phyloP scores from a whole-genome alignment of 2,113 vertebrate genomes.

The Notothenia coriiceps region DNA sequence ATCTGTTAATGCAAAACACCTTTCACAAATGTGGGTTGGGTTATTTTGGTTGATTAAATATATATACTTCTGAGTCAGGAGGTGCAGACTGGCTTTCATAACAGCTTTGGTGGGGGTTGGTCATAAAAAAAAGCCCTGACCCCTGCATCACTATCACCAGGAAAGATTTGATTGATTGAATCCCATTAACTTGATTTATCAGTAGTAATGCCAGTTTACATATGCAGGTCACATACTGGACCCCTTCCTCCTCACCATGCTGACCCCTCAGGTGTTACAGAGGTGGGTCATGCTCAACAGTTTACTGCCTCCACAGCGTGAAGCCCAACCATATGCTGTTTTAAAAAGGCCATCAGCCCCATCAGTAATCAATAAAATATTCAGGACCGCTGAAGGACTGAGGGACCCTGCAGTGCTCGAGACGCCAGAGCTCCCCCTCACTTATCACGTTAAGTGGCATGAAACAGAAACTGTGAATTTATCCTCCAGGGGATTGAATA shows the following conservation, averaged over 20 bases:
- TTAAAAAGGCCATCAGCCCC: conserved; percentile 18
- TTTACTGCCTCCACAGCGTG: conserved; percentile 26
- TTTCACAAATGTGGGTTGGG: too few species aligned
- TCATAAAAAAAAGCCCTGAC: too few species aligned
- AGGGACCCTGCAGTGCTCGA: conserved; percentile 1
- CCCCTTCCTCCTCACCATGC: conserved; percentile 4
- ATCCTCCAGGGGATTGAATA: background rate
- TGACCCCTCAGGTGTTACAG: conserved; percentile 42
- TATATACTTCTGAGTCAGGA: too few species aligned
- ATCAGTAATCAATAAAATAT: conserved; percentile 58
- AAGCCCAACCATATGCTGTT: conserved; percentile 52
- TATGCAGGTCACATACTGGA: background rate
- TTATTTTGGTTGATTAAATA: too few species aligned
- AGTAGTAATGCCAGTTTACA: background rate
- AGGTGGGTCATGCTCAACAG: conserved; percentile 32
- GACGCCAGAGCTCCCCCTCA: background rate
- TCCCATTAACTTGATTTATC: background rate
- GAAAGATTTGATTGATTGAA: background rate
- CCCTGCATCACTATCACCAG: too few species aligned
- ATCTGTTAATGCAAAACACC: too few species aligned
- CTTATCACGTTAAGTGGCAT: background rate
- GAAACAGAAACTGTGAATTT: background rate
- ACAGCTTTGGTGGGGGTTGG: too few species aligned
- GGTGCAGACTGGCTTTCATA: too few species aligned
- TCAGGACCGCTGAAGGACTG: conserved; percentile 28